Evolutionary conservation across 2,888 invertebrate genomes (phyloP), one percentile per base, ranked within the genome.

Genomic region (Ichneumon xanthorius): DNA sequence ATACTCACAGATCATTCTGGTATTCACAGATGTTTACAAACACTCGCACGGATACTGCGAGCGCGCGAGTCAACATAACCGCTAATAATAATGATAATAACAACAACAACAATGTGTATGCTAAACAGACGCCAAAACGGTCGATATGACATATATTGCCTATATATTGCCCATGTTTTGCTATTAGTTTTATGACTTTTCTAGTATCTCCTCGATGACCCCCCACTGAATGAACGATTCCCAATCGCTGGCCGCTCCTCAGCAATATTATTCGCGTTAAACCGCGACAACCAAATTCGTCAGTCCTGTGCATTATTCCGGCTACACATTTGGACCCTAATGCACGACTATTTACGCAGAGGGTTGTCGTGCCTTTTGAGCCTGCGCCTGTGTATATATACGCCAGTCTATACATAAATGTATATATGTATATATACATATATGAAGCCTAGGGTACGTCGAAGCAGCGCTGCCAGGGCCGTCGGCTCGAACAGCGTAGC

Each of bases 341-440:
- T 84, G 84, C 80, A 78, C 80, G 30, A 55, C 84, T 78, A 84
- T 84, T 84, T 84, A 81, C 84, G 68, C 33, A 81, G 84, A 75
- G 84, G 84, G 84, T 85, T 84, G 65, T 33, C 55, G 77, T 80
- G 53, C 73, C 78, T 85, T 85, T 81, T 48, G 78, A 85, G 63
- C 50, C 67, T 22, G 33, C 40, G 61, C 50, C 50, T 63, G 45
- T 33, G 37, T 11, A 45, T 11, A 45, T 22, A 9, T 26, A 26
- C 22, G 14, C 37, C 26, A 58, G 48, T 55, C 4, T 71, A 40
- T 73, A 37, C 16, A 40, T 22, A 50, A 33, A 63, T 65, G 9
- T 40, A 33, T 68, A 2, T 55, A 33, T 37, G 19, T 19, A 4
- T 33, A 58, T 16, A 40, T 19, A 72, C 33, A 19, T 37, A 65